Percentiles rank a stretch among this genome's conserved stretches.
Conservation (phyloP, 2,888 invertebrate species). For the Netelia fuscicornis region DNA sequence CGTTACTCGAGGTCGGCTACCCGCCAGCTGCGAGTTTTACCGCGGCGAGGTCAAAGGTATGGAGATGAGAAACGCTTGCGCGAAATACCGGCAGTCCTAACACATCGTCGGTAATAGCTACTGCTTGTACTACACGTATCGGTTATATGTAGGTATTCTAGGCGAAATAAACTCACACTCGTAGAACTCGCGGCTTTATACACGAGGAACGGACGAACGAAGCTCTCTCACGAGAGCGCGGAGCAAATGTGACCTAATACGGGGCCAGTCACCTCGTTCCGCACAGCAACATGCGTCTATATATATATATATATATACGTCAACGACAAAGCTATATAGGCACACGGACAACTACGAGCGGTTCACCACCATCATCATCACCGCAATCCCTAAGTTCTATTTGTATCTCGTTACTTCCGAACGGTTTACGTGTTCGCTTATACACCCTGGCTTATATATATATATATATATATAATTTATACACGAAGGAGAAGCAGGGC, state of each 20-base stretch:
- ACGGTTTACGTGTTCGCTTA: conserved; percentile 59
- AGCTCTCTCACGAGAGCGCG: conserved; percentile 68
- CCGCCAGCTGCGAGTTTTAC: conserved; percentile 17
- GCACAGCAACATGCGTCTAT: conserved; percentile 39
- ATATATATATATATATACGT: background rate
- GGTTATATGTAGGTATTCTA: conserved; percentile 13
- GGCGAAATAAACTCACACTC: conserved; percentile 8
- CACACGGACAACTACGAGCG: conserved; percentile 10
- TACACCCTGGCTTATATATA: background rate
- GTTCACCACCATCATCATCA: conserved; percentile 45
- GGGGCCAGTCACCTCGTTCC: conserved; percentile 81
- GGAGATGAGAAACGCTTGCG: conserved; percentile 32
- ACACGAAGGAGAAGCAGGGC: background rate
- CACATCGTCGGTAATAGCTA: conserved; percentile 3
- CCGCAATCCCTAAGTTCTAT: conserved; percentile 80
- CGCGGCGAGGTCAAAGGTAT: conserved; percentile 55
- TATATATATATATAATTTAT: conserved; percentile 7
- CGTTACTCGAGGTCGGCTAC: background rate
- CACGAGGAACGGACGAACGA: conserved; percentile 26
- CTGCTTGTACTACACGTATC: conserved; percentile 33
- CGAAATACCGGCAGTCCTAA: conserved; percentile 53
- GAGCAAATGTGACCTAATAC: conserved; percentile 84
- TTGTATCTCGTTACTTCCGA: conserved; percentile 82
- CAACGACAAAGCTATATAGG: background rate
- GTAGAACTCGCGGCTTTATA: background rate